Evolutionary conservation across 2,113 vertebrate species (phyloP).

Genomic region (Caracal caracal): DNA sequence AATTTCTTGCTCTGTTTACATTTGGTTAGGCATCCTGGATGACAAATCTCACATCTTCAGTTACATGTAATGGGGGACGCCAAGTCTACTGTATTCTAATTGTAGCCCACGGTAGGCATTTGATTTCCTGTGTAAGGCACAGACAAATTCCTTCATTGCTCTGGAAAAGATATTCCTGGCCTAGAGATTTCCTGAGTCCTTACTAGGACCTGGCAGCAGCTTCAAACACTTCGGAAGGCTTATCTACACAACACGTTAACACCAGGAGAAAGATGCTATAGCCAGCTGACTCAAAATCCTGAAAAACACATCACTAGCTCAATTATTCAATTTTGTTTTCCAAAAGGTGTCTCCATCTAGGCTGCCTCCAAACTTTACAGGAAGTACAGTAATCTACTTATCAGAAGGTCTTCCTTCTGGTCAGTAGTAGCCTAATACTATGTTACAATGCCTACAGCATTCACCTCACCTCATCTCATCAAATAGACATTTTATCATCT

Average conservation of each 20-base stretch:
- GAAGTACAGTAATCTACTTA: not conserved
- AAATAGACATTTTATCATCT: not conserved
- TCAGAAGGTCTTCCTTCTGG: not conserved
- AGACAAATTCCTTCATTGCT: not conserved
- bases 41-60: slow-evolving; percentile 12
- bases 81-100: not conserved
- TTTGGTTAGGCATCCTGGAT: not conserved
- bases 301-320: not conserved
- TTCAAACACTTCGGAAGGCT: not conserved
- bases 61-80: not conserved
- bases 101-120: not conserved
- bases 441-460: not conserved
- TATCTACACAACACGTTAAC: not conserved
- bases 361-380: not conserved
- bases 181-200: not conserved
- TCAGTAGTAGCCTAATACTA: not conserved
- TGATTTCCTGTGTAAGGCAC: not conserved
- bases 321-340: slow-evolving; percentile 28
- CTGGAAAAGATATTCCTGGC: not conserved
- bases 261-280: not conserved
- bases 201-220: not conserved
- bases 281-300: not conserved
- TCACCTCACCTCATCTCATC: not conserved
- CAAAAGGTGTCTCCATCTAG: not conserved
- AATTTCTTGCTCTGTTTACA: not conserved